Base-by-base conservation (phyloP, 1,140 invertebrate genomes). In the Conus ventricosus region DNA sequence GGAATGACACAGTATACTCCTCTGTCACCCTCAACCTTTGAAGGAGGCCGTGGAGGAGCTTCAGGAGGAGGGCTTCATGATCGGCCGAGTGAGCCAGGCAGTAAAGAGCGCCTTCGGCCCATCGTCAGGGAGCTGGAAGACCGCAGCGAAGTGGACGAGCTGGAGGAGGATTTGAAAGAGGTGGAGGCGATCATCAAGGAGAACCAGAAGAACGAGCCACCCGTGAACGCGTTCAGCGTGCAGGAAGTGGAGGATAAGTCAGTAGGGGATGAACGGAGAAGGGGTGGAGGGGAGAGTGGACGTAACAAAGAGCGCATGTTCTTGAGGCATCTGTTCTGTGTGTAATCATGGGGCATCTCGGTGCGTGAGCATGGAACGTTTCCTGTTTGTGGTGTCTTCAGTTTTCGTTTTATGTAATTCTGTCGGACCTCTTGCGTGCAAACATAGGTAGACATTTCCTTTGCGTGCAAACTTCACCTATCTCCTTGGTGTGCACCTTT, bases 71-170 rank as follows among this genome's bases (percentile, higher is more conserved):
- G 85, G 85, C 15, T 87, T 87, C 85, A 54, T 87, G 67, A 39
- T 87, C 71, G n/a, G 54, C 17, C 71, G n/a, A 39, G 53, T 87
- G 39, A 75, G 71, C n/a, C 20, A 54, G 39, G 23, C 67, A 51
- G 76, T 91, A 17, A 67, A 88, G 53, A 87, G 82, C 13, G 91
- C 89, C 17, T 92, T 92, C 76, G 67, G 11, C 89, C 90, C 11
- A 25, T 91, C 7, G 11, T 20, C 4, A 63, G 55, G 39, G 87
- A 91, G 84, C 55, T 90, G 25, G 84, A 90, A 27, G 87, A 91
- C 51, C n/a, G 71, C 25, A 57, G n/a, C 63, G 90, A 91, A 88
- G 82, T 63, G 11, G 55, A 84, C n/a, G 27, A 88, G 76, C 23
- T 90, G 89, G 67, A 89, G 78, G 53, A 85, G 71, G 87, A 88